Percentiles rank a stretch among this genome's conserved stretches.
Evolutionary conservation across 2,797 vertebrate genomes (phyloP).

Genomic region (Tarsius wallacei): DNA sequence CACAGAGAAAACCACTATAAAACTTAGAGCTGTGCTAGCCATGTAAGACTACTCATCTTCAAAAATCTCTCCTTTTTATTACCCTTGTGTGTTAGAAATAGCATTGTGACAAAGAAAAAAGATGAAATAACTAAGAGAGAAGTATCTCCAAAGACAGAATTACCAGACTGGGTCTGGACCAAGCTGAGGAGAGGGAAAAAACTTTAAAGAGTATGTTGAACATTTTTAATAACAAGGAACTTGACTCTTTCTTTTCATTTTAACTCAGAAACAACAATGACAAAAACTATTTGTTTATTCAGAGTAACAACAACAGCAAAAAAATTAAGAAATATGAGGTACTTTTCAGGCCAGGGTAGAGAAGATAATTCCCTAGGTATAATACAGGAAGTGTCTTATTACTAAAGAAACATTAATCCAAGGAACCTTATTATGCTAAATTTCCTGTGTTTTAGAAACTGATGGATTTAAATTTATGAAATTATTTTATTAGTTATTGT

Average conservation of each 20-base stretch:
- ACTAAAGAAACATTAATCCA: neutral
- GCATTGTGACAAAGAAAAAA: neutral
- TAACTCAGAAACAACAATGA: neutral
- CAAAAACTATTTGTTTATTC: neutral
- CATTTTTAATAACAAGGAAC: neutral
- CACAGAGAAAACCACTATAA: neutral
- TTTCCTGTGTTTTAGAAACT: neutral
- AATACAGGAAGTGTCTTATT: neutral
- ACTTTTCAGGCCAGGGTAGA: neutral
- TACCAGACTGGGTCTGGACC: neutral
- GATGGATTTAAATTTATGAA: neutral
- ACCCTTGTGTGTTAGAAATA: neutral
- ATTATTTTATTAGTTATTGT: neutral
- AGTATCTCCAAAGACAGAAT: neutral
- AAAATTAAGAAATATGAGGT: neutral
- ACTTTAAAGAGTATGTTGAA: neutral
- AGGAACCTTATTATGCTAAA: neutral
- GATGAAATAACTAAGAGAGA: neutral
- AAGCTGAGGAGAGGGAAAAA: neutral
- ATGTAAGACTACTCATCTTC: neutral
- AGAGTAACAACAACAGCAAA: neutral
- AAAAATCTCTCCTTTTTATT: neutral
- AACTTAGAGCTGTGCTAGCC: neutral
- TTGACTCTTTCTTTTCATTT: neutral
- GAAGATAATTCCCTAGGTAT: neutral